Base-by-base conservation (phyloP, 2,797 vertebrate genomes). In the Sebastes taczanowskii region DNA sequence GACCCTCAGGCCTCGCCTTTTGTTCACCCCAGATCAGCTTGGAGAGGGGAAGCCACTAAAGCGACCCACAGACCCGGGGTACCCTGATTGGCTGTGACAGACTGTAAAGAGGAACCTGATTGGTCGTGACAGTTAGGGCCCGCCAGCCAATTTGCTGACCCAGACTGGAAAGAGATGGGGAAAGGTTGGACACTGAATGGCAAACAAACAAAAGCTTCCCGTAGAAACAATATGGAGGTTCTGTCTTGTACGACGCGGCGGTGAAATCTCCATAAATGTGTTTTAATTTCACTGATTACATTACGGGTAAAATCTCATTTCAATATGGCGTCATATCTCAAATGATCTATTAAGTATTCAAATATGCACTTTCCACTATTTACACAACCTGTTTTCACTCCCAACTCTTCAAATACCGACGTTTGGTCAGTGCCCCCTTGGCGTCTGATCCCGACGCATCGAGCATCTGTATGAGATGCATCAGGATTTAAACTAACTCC, bases 71-170 rank as follows among this genome's bases (percentile, higher is more conserved):
- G 76, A 84, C 78, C 63, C 4, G 2, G 4, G 55, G 58, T 63
- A 5, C 56, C 78, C 77, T 78, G 80, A 93, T 89, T 90, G 92
- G 91, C 80, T 29, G 42, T 69, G 88, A 90, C 88, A 90, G 86
- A 73, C 77, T 75, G 61, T 89, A 81, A 91, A 86, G 86, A 85
- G 60, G 76, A 82, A 58, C 52, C 60, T 91, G 87, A 93, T 86
- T 92, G 91, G 90, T 72, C 79, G 73, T 85, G 93, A 92, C 92
- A 94, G 73, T 53, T 64, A n/a, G 20, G 68, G 74, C 80, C 86
- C 79, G 74, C 67, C 64, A 68, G 88, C 60, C 77, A 85, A 81
- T 79, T 82, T 77, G 80, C 72, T 91, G 88, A 89, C 89, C 89
- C 88, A 86, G 91, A 91, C 88, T 23, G 20, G 46, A 27, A 25